Evolutionary conservation across 64 coral and sea anemone genomes (phyloP), one percentile per base, ranked within the genome.

Genomic region (Trachythela sp.): DNA sequence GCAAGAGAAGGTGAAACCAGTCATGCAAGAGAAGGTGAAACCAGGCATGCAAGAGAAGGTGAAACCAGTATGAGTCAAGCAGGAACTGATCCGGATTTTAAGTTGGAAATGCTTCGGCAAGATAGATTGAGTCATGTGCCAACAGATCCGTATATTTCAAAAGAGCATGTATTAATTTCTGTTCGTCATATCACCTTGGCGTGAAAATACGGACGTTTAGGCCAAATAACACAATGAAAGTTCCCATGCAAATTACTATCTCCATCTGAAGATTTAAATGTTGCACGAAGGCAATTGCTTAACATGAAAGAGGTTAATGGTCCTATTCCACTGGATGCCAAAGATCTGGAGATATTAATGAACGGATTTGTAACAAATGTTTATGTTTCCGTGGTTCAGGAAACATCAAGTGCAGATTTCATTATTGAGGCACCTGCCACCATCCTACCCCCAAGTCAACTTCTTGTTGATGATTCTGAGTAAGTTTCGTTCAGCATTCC

Each of bases 131-230:
- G 9, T 52, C 49, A 8, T 52, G 49, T 52, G 13, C 49, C 49
- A 2, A 52, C 49, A 15, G 49, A 52, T 15, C 49, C 49, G 1
- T 11, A 52, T 52, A 52, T 52, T 52, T 15, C 9, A 11, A 20
- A 52, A 52, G 49, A 52, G 13, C 49, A 52, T 52, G 49, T 52
- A 11, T 11, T 52, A 52, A 52, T 52, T 52, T 52, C 49, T 52
- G 93, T 94, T 27, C 72, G 93, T 77, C 93, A 89, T 89, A 7
- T 86, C 84, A 86, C 58, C 85, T 91, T 54, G 93, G 84, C 48
- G 48, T 86, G 52, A 91, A 91, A 17, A 89, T 54, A 54, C 84
- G 87, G n/a, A 91, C 51, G 27, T 94, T 94, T 70, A 77, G 87
- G 41, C n/a, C 83, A 86, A 86, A 36, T 89, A 87, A 94, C 48